Evolutionary conservation across 1,140 invertebrate species (phyloP), one percentile per base, ranked within the genome.

Genomic region (Micrasema minimum): DNA sequence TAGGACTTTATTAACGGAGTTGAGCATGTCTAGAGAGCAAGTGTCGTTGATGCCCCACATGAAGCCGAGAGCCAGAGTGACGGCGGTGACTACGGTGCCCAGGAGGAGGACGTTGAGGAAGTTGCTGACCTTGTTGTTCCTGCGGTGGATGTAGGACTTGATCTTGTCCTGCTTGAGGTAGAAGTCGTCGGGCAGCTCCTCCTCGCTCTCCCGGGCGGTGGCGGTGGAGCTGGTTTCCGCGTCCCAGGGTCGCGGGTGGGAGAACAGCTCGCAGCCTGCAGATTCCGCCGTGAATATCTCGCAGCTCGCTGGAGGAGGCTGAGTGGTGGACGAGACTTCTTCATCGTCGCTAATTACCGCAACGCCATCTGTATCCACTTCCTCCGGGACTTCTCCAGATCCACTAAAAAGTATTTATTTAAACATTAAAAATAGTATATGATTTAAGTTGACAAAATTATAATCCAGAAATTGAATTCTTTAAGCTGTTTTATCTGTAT

Each of bases 21-120:
- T 78, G 64, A 77, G 71, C 22, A 78, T 75, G 31, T 81, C 78
- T 10, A 79, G 75, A 7, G 78, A 73, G 59, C 83, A 84, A 41
- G 83, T 82, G 72, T 83, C 80, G 76, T 79, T 82, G 14, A 78
- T 81, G 18, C 83, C 83, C 83, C 83, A 85, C 78, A 84, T 81
- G 62, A 84, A 82, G 0, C 83, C 83, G 20, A 85, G 80, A 11
- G 83, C 83, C 20, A 85, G 79, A 2, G 82, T 82, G 48, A 79
- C 80, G 26, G 83, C 80, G 11, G 80, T 84, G 31, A 85, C 81
- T 10, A 85, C 79, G 77, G 82, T 84, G 38, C 81, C 82, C 11
- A 85, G 65, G 43, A 85, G 78, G 37, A 85, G 80, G 12, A 83
- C 80, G 61, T 85, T 83, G 1, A 85, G 77, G 7, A 85, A 77